Evolutionary conservation across 2,797 vertebrate genomes (phyloP), one percentile per base, ranked within the genome.

Genomic region (Neostethus bicornis): DNA sequence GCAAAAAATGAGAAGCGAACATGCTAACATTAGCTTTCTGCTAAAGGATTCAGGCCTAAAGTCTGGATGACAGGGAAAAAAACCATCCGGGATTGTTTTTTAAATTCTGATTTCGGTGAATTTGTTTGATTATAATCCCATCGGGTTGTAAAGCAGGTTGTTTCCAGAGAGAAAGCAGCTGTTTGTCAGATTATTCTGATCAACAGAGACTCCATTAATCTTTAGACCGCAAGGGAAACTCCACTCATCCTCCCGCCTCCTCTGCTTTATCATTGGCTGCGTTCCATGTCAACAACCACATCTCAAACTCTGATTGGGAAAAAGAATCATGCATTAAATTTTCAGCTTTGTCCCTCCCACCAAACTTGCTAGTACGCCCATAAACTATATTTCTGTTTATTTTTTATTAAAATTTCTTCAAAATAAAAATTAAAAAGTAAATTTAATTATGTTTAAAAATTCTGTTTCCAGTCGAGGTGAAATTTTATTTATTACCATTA

Each of bases 121-220:
- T 78, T 41, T 65, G 63, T 54, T 21, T 13, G 24, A 68, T n/a
- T 51, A 21, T 34, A 23, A 25, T 24, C 55, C 72, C 78, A 66
- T 70, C 75, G 60, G 67, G 49, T 64, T 67, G 67, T 31, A 60
- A 59, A 61, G 48, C 66, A 77, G 64, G 70, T 53, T 66, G 70
- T 79, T 87, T 80, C 73, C 66, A 70, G 56, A 70, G 73, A 77
- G 65, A 77, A 65, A 90, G 83, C 83, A 87, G 80, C 87, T 87
- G 75, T 78, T 66, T 73, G 79, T 62, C 77, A n/a, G 84, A 77
- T 80, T 86, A 77, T 86, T 85, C 76, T 84, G 82, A 91, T 89
- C 92, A 90, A 89, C 91, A 89, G 86, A 87, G 59, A 81, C 82
- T 90, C 91, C 91, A 91, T 92, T 91, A 93, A 92, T 92, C 91